Evolutionary conservation across 2,888 invertebrate species (phyloP), one percentile per base, ranked within the genome.

Genomic region (Thecocarcelia acutangulata): DNA sequence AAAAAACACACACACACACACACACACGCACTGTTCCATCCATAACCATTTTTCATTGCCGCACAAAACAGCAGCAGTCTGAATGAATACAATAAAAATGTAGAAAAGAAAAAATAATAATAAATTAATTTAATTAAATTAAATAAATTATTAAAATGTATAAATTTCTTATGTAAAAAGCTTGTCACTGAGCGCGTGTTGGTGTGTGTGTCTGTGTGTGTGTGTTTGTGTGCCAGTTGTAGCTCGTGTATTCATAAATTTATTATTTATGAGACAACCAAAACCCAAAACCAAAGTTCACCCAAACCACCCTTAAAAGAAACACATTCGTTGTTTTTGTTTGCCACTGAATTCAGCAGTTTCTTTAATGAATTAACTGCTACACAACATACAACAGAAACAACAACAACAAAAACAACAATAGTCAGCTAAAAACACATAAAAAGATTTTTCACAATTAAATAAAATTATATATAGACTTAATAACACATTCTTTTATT

Each of bases 71-170:
- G 40, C 21, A 40, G 40, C 5, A 56, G 56, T 37, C 28, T 42
- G 24, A 24, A 54, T 37, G 48, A 37, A 64, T 40, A 74, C 48
- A 64, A 76, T 42, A 73, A 80, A 66, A 66, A 66, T n/a, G 73
- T 63, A 80, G 80, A 74, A 82, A 84, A 83, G 72, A 84, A 84
- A 84, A 82, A 77, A 77, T 83, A 85, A 87, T 85, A 87, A 87
- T 85, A 87, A 88, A 88, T 88, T 88, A 88, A 88, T 87, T 87
- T 88, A 88, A 88, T 88, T 88, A 87, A 87, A 87, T 87, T 87
- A 88, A 85, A 88, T 87, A 86, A 83, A 81, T 83, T 80, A 80
- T 83, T 80, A 77, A 80, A 73, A 77, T 80, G 80, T 75, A 74
- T 76, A 76, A 56, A 80, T 85, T 84, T 84, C 84, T 84, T 83